Base-by-base conservation (phyloP, 2,113 vertebrate species). In the Xyliphius kryptos region DNA sequence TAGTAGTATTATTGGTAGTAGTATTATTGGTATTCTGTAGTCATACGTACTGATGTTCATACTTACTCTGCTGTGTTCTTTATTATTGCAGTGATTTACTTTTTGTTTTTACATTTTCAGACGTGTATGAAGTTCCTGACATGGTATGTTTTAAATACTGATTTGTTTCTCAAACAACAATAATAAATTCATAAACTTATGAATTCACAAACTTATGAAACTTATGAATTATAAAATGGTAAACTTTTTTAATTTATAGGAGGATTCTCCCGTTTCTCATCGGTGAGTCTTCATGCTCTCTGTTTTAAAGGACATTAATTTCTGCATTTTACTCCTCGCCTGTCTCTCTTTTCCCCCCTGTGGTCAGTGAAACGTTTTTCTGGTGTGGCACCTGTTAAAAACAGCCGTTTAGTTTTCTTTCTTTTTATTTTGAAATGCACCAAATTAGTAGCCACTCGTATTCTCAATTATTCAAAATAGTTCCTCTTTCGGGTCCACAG, bases 91-190 rank as follows among this genome's bases (percentile, higher is more conserved):
- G n/a, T 51, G 1, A 8, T 38, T 49, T 5, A 12, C 41, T 49
- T n/a, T 47, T 47, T 14, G 5, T 32, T 5, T 68, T 66, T 41
- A 3, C 1, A 63, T 63, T 77, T 73, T 43, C 66, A 92, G 91
- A 85, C 69, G 76, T 89, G 55, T 90, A 88, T 14, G 87, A 89
- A 73, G 77, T 86, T 68, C 85, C 89, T 59, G 86, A 90, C 58
- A 73, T 89, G 85, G 89, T 91, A 78, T 72, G 78, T n/a, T n/a
- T 13, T 17, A 55, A 9, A 58, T 26, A 46, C 20, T 40, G 19
- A 5, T 36, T 38, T 32, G 9, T 50, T 21, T 6, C 2, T 19
- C 21, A 32, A 32, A 6, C 26, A 32, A 32, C 26, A 32, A 32
- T 46, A 5, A n/a, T 55, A 43, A 16, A 19, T 14, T 48, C 7